These are phyloP conservation scores for Drepana arcuata DNA, from an alignment of 1,140 invertebrate species.

Conservation along the genomic window DNA sequence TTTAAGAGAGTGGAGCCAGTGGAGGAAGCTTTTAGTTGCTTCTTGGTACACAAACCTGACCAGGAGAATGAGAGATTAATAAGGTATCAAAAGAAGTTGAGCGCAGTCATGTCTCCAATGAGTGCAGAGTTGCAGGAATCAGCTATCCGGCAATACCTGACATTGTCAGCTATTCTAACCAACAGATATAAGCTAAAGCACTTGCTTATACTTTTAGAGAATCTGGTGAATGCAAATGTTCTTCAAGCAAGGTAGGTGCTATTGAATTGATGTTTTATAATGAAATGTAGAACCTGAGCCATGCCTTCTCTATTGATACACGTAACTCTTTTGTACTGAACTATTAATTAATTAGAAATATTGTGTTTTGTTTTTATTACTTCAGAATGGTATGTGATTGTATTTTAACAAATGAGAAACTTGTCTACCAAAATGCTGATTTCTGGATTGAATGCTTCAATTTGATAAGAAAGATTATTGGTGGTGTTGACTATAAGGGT, in stretches of 20 bases:
- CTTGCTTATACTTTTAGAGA: conserved; percentile 80
- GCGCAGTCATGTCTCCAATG: conserved; percentile 62
- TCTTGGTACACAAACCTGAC: conserved; percentile 81
- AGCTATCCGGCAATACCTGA: conserved; percentile 80
- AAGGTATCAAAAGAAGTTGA: conserved; percentile 77
- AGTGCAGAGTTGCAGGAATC: conserved; percentile 80
- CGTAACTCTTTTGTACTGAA: too few species aligned
- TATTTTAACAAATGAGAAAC: conserved; percentile 84
- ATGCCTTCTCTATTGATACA: too few species aligned
- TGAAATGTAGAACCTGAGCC: too few species aligned
- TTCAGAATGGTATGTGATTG: conserved; percentile 88
- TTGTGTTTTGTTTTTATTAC: conserved; percentile 14
- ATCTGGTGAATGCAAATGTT: conserved; percentile 78
- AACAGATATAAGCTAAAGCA: conserved; percentile 82
- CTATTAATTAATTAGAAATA: too few species aligned
- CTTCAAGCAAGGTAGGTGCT: conserved; percentile 76
- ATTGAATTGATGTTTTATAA: too few species aligned
- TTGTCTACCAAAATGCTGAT: conserved; percentile 82
- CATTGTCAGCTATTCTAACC: conserved; percentile 77
- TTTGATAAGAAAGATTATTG: conserved; percentile 88
- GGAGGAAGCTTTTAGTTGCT: conserved; percentile 90
- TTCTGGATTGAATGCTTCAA: conserved; percentile 93
- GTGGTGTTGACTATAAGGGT: conserved; percentile 95
- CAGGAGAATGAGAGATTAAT: conserved; percentile 78
- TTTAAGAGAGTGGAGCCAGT: conserved; percentile 84